phyloP scores from a whole-genome alignment of 1,140 invertebrate species.

The Uloborus diversus region DNA sequence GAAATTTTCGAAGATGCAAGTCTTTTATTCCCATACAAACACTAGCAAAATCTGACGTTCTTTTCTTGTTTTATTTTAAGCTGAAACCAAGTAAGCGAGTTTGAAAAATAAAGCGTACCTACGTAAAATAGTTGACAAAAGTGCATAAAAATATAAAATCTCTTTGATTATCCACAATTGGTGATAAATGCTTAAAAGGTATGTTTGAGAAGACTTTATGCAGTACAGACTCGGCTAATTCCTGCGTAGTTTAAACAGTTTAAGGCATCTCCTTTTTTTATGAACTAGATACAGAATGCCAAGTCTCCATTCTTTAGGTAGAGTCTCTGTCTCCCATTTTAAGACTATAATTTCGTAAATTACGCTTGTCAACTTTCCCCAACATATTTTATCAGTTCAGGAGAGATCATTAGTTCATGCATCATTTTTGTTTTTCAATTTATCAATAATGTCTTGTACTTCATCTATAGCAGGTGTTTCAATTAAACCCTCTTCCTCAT shows the following conservation, averaged over 20 bases:
- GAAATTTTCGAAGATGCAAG: no score
- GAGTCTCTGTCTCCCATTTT: background rate
- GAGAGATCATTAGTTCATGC: no score
- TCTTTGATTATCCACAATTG: background rate
- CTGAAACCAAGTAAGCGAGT: no score
- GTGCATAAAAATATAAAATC: no score
- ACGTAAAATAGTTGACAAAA: no score
- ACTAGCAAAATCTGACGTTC: no score
- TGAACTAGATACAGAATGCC: no score
- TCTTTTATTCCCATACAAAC: no score
- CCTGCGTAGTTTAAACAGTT: background rate
- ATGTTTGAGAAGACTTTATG: no score
- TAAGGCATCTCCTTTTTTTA: background rate
- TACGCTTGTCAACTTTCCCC: background rate
- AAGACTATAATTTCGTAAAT: background rate
- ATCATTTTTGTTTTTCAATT: slow-evolving; percentile 17
- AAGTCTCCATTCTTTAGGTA: no score
- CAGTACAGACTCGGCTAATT: background rate
- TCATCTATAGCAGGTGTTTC: background rate
- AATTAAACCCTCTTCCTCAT: background rate
- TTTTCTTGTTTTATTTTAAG: no score
- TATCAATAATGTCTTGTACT: background rate
- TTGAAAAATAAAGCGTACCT: no score
- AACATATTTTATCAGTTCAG: background rate
- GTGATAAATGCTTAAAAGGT: background rate